Evolutionary conservation across 92 coral and sea anemone species (phyloP).

Genomic region (Palythoa grandis): DNA sequence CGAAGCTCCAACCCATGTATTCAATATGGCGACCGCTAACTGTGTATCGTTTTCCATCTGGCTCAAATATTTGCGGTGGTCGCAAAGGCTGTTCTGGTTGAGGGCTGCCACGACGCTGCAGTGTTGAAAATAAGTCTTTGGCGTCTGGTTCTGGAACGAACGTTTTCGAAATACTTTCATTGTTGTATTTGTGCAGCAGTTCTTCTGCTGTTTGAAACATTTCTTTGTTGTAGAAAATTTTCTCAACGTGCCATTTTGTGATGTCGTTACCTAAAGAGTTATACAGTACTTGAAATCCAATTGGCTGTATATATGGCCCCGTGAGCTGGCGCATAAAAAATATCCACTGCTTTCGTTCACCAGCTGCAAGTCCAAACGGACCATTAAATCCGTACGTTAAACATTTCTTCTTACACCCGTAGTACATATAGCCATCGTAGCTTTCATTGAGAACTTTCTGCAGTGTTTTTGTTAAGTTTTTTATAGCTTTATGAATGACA

Average conservation of each 20-base stretch:
- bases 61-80: too few species aligned
- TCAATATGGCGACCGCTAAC: too few species aligned
- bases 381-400: constrained; percentile 41
- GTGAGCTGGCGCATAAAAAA: constrained; percentile 55
- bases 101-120: constrained; percentile 64
- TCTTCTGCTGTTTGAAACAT: constrained; percentile 66
- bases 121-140: constrained; percentile 46
- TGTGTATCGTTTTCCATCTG: too few species aligned
- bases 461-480: constrained; percentile 41
- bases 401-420: constrained; percentile 21
- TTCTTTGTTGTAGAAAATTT: constrained; percentile 64
- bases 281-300: constrained; percentile 61
- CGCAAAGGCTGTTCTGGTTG: constrained; percentile 24
- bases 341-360: constrained; percentile 58
- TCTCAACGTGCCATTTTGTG: constrained; percentile 61
- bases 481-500: constrained; percentile 32
- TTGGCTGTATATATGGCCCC: constrained; percentile 66
- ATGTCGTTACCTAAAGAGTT: constrained; percentile 60
- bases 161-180: constrained; percentile 53
- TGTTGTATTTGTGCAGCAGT: neutral
- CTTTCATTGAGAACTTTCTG: constrained; percentile 13
- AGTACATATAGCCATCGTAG: too few species aligned
- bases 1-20: too few species aligned
- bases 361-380: constrained; percentile 35
- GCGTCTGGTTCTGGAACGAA: constrained; percentile 55